phyloP scores from a whole-genome alignment of 2,888 invertebrate genomes.

The Sarcophaga variegata region DNA sequence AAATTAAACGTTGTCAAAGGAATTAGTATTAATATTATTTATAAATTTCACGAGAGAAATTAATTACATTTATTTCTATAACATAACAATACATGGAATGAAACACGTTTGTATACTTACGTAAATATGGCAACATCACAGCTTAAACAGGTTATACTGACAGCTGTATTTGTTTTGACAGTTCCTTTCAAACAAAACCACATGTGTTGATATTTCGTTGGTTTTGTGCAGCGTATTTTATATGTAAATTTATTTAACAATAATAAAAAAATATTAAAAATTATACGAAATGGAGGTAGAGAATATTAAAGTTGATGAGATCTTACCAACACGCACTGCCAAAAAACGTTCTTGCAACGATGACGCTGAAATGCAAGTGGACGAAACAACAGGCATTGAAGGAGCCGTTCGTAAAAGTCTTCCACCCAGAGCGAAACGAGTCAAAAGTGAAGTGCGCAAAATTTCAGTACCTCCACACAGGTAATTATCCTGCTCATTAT shows the following conservation, averaged over 20 bases:
- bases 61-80: no score
- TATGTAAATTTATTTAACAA: background rate
- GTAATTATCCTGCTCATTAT: constrained; percentile 76
- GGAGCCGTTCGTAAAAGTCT: constrained; percentile 82
- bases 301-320: constrained; percentile 77
- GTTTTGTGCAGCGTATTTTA: background rate
- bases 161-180: constrained; percentile 53
- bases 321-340: constrained; percentile 74
- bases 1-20: no score
- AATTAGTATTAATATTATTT: no score
- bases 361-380: constrained; percentile 86
- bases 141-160: background rate
- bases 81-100: background rate
- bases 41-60: no score
- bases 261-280: background rate
- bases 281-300: constrained; percentile 75
- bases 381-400: constrained; percentile 86
- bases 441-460: constrained; percentile 86
- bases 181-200: constrained; percentile 36
- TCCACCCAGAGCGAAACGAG: constrained; percentile 82
- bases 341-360: constrained; percentile 76
- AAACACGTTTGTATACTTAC: background rate
- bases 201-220: constrained; percentile 34
- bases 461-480: constrained; percentile 95
- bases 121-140: background rate